Base-by-base conservation (phyloP, 2,797 vertebrate genomes). In the Setipinna tenuifilis region DNA sequence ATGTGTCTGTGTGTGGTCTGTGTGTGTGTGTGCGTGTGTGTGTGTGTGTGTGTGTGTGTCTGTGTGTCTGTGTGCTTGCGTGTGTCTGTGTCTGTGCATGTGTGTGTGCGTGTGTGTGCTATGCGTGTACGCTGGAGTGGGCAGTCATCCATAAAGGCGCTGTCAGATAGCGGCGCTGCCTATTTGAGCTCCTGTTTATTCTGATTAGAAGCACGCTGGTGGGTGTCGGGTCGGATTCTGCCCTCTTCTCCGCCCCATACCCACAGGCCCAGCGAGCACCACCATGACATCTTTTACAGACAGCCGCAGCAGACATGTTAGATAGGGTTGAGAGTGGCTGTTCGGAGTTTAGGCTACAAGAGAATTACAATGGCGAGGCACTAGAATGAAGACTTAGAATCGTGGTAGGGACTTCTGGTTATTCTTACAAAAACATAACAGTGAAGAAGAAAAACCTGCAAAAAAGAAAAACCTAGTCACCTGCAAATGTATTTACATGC, bases 181-280 rank as follows among this genome's bases (percentile, higher is more conserved):
- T 85, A 84, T 89, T 91, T 87, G 85, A 83, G 85, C 88, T 85
- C 58, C 81, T 86, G 87, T 89, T 87, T 90, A 87, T 90, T 88
- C 84, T 87, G 71, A 90, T 90, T 90, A 91, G 86, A 85, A 83
- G 57, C 86, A 89, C 88, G 84, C 75, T 83, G 75, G 75, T 35
- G 83, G 28, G 68, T 35, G 28, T 16, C 68, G 28, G 28, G 28
- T 19, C 14, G 28, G 28, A 41, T 71, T 80, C 44, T 84, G n/a
- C 44, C 44, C 68, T 58, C 48, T 28, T 54, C 68, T 35, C 61
- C 6, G 4, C 61, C 61, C 61, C 61, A 62, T n/a, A n/a, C 61
- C 61, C 61, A n/a, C 61, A 6, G 31, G 28, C 68, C 28, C 83
- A 61, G 83, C 82, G 84, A 82, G 68, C 81, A 65, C 85, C 58